A percentile compares a stretch with the other conserved stretches of the same genome.
phyloP scores from a whole-genome alignment of 2,888 invertebrate species.

The Capitulum mitella region DNA sequence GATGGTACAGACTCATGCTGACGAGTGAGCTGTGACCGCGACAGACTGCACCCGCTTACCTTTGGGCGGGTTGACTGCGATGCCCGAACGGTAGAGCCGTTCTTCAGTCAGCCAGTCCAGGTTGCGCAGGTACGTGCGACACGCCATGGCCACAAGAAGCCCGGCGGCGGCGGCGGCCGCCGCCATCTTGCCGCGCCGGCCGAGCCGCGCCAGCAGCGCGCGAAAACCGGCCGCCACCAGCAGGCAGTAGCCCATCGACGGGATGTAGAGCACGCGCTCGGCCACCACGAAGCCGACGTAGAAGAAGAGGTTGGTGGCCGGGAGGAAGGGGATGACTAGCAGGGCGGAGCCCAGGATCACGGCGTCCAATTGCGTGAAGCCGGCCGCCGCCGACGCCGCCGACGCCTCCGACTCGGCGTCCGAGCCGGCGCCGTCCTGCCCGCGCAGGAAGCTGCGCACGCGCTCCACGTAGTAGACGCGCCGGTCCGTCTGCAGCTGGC shows the following conservation, averaged over 20 bases:
- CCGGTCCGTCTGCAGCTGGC: constrained; percentile 13
- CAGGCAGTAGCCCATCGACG: constrained; percentile 90
- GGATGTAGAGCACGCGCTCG: constrained; percentile 89
- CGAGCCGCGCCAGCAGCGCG: constrained; percentile 30
- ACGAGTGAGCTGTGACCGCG: too few species aligned
- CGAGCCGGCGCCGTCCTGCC: constrained; percentile 24
- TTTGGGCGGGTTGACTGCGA: constrained; percentile 91
- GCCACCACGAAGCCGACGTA: constrained; percentile 98
- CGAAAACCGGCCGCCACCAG: constrained; percentile 67
- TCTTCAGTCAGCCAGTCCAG: constrained; percentile 90
- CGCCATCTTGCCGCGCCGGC: constrained; percentile 30
- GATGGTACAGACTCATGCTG: background rate
- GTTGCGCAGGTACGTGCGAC: constrained; percentile 72
- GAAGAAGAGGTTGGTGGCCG: constrained; percentile 91
- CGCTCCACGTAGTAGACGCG: constrained; percentile 16
- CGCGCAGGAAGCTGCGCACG: constrained; percentile 27
- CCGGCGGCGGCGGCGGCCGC: constrained; percentile 55
- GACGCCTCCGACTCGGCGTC: constrained; percentile 26
- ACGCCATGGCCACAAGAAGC: constrained; percentile 43
- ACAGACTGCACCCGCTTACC: too few species aligned
- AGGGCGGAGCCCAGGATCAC: constrained; percentile 57
- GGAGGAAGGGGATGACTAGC: constrained; percentile 84
- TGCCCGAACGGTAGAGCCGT: constrained; percentile 80
- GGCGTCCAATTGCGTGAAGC: constrained; percentile 46
- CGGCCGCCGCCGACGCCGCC: constrained; percentile 28